Percentiles rank a stretch among this genome's conserved stretches.
These are phyloP conservation scores for Myiopsitta monachus DNA, from an alignment of 2,113 vertebrate species.

Conservation along the genomic window DNA sequence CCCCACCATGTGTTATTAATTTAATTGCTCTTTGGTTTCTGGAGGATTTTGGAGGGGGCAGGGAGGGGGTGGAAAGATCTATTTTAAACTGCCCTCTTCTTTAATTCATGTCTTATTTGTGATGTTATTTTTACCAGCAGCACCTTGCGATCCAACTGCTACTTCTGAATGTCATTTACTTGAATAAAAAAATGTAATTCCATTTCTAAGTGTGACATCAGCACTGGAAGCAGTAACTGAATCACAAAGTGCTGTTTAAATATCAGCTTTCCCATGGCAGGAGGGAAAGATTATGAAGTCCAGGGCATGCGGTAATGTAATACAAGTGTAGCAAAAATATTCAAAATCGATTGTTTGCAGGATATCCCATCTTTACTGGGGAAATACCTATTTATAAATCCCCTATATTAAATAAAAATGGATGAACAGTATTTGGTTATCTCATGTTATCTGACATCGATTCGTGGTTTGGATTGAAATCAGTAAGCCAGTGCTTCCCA, in stretches of 20 bases:
- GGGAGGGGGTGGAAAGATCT: neutral
- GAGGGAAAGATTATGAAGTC: neutral
- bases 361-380: neutral
- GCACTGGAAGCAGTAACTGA: neutral
- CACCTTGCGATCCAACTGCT: neutral
- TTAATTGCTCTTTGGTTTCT: neutral
- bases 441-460: neutral
- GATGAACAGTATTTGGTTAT: neutral
- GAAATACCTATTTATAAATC: neutral
- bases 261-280: neutral
- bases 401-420: neutral
- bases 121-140: neutral
- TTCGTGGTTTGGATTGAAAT: neutral
- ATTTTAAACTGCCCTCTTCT: conserved; percentile 3
- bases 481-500: neutral
- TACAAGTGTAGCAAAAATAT: neutral
- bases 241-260: neutral
- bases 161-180: conserved; percentile 31
- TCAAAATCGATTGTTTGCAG: neutral
- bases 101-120: neutral
- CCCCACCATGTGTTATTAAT: neutral
- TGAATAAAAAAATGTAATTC: conserved; percentile 12
- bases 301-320: neutral
- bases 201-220: neutral
- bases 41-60: neutral